Conservation (phyloP, 1,140 invertebrate genomes). For the Drosophila sproati region DNA sequence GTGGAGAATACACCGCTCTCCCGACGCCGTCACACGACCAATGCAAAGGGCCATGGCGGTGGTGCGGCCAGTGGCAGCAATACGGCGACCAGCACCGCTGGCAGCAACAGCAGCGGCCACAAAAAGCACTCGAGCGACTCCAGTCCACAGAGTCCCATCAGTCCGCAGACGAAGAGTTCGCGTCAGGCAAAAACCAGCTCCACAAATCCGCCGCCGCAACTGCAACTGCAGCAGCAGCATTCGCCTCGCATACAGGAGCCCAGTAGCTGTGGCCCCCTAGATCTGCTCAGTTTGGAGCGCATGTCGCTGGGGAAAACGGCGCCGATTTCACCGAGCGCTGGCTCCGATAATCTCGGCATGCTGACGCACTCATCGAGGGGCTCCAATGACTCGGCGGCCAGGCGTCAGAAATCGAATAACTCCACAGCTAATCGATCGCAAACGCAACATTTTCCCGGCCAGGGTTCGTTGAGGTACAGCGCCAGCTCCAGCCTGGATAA, state of each 20-base stretch:
- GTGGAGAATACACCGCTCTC: slow-evolving; percentile 87
- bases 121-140: slow-evolving; percentile 84
- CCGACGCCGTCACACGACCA: slow-evolving; percentile 85
- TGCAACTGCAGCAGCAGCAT: slow-evolving; percentile 46
- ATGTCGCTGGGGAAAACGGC: slow-evolving; percentile 65
- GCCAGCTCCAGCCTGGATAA: slow-evolving; percentile 85
- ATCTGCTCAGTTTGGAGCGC: slow-evolving; percentile 69
- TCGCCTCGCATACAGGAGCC: slow-evolving; percentile 69
- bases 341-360: slow-evolving; percentile 72
- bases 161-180: slow-evolving; percentile 78
- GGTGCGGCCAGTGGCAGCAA: slow-evolving; percentile 69
- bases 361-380: slow-evolving; percentile 78
- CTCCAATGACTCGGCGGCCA: slow-evolving; percentile 73
- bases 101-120: slow-evolving; percentile 73
- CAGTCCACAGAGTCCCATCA: slow-evolving; percentile 83
- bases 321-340: slow-evolving; percentile 68
- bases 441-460: slow-evolving; percentile 57
- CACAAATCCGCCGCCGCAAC: slow-evolving; percentile 64
- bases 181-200: slow-evolving; percentile 72
- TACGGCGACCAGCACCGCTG: slow-evolving; percentile 70
- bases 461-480: slow-evolving; percentile 70
- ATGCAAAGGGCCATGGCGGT: slow-evolving; percentile 55
- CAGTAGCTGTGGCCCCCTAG: slow-evolving; percentile 47
- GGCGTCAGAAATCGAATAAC: slow-evolving; percentile 67
- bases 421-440: slow-evolving; percentile 69